Evolutionary conservation across 2,797 vertebrate species (phyloP).

Genomic region (Rhinophrynus dorsalis): DNA sequence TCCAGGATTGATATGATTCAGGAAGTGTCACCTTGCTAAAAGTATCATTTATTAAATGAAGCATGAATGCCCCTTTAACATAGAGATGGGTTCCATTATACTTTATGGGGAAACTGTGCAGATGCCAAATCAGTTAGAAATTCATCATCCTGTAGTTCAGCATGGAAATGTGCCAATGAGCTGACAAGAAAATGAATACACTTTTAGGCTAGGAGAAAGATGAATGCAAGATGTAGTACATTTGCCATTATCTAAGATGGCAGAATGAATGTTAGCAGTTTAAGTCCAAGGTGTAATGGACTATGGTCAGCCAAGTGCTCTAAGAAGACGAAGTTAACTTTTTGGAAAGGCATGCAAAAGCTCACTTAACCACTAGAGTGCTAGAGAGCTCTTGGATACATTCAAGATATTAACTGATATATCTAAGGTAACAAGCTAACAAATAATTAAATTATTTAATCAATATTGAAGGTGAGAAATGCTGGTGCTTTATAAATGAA

Average conservation of each 20-base stretch:
- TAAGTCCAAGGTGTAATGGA: not conserved
- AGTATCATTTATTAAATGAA: conserved; percentile 43
- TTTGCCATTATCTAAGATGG: not conserved
- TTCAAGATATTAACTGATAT: too few species aligned
- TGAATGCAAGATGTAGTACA: conserved; percentile 1
- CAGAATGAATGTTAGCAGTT: not conserved
- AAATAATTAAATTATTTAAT: too few species aligned
- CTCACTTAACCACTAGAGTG: too few species aligned
- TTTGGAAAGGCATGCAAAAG: too few species aligned
- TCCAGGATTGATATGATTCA: conserved; percentile 72
- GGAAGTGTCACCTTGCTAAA: conserved; percentile 56
- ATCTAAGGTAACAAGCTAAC: too few species aligned
- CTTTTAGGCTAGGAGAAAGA: conserved; percentile 4
- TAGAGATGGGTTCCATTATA: conserved; percentile 38
- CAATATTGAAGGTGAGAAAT: too few species aligned
- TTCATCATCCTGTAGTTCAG: conserved; percentile 38
- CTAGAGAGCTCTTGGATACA: too few species aligned
- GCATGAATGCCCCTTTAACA: conserved; percentile 24
- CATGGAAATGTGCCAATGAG: conserved; percentile 32
- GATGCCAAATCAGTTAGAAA: conserved; percentile 48
- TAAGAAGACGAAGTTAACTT: too few species aligned
- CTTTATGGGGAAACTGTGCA: conserved; percentile 42
- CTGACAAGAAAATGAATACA: conserved; percentile 26
- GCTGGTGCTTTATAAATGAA: too few species aligned
- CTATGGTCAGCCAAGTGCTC: too few species aligned